Percentiles rank a stretch among this genome's conserved stretches.
Evolutionary conservation across 2,888 invertebrate genomes (phyloP).

Genomic region (Trichacis sp.): DNA sequence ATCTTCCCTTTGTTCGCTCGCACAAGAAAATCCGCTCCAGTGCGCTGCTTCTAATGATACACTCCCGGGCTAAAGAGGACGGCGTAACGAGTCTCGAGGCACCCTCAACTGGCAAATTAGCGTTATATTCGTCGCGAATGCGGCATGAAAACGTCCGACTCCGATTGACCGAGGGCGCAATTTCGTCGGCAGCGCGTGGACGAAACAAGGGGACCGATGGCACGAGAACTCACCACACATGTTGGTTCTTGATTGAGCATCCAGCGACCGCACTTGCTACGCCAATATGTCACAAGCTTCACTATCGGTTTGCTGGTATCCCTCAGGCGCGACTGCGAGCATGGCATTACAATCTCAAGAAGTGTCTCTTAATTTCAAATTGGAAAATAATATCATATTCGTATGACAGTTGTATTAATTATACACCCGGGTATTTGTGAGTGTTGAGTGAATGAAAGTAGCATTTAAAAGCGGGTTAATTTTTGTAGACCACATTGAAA

Average conservation of each 20-base stretch:
- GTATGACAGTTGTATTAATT: too few relatives aligned
- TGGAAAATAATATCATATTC: too few relatives aligned
- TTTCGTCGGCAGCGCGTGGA: background rate
- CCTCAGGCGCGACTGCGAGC: conserved; percentile 24
- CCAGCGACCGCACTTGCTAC: conserved; percentile 48
- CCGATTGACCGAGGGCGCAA: background rate
- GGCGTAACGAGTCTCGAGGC: background rate
- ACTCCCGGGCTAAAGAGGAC: background rate
- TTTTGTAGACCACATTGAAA: too few relatives aligned
- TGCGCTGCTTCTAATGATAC: background rate
- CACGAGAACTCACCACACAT: conserved; percentile 37
- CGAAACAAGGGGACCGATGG: conserved; percentile 8
- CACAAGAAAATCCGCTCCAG: background rate
- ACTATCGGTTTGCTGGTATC: conserved; percentile 20
- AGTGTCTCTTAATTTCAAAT: too few relatives aligned
- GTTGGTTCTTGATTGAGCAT: conserved; percentile 50
- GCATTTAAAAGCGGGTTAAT: too few relatives aligned
- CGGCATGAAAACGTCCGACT: background rate
- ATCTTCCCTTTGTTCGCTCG: too few relatives aligned
- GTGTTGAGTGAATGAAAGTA: too few relatives aligned
- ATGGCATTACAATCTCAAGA: background rate
- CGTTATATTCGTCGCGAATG: background rate
- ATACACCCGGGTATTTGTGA: too few relatives aligned
- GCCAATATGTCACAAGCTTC: conserved; percentile 49
- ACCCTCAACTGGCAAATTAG: too few relatives aligned